phyloP scores from a whole-genome alignment of 2,797 vertebrate species.

The Phylloscopus collybita region DNA sequence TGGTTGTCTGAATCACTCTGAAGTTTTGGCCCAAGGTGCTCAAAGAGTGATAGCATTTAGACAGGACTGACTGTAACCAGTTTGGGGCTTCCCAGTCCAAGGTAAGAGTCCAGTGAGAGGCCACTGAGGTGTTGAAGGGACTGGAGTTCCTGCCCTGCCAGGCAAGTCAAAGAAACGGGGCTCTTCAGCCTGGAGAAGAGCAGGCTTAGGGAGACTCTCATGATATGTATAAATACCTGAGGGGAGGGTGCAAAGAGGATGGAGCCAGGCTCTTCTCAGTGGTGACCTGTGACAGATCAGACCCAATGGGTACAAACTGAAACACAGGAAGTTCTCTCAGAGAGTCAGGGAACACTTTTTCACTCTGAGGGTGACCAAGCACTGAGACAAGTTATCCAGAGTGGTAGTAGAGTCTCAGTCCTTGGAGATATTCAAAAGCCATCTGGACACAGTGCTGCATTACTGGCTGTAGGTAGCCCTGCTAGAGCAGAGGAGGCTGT shows the following conservation, averaged over 20 bases:
- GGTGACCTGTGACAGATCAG: neutral
- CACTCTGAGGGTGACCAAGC: neutral
- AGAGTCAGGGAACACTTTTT: neutral
- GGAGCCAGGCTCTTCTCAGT: neutral
- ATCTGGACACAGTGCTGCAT: neutral
- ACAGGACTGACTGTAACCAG: neutral
- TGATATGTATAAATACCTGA: neutral
- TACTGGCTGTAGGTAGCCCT: neutral
- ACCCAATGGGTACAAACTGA: neutral
- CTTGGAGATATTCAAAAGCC: neutral
- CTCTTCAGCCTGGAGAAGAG: neutral
- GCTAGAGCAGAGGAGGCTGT: neutral
- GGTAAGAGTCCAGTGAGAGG: neutral
- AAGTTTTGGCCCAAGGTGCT: neutral
- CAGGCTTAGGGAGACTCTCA: neutral
- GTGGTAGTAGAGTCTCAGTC: neutral
- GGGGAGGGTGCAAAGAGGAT: neutral
- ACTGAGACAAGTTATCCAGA: neutral
- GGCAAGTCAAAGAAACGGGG: neutral
- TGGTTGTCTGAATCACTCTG: neutral
- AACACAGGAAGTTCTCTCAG: neutral
- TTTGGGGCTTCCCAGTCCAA: neutral
- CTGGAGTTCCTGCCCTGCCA: neutral
- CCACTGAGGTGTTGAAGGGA: neutral
- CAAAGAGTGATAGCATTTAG: neutral